phyloP scores from a whole-genome alignment of 2,888 invertebrate species.

The Lithophane ornitopus region DNA sequence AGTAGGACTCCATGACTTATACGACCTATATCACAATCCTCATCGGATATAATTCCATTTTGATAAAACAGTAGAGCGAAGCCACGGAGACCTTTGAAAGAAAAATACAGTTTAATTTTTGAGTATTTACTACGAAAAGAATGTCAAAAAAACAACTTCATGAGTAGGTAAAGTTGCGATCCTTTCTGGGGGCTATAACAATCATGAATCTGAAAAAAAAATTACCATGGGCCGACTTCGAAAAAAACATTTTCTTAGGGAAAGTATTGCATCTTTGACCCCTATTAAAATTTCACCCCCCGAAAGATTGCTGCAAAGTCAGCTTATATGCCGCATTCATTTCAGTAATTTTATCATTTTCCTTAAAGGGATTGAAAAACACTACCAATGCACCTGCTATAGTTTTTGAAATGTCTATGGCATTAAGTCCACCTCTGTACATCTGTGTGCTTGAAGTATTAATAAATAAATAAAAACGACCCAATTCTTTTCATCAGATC shows the following conservation, averaged over 20 bases:
- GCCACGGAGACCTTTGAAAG: neutral
- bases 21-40: fast-evolving
- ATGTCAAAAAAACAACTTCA: neutral
- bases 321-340: neutral
- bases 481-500: neutral
- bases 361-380: neutral
- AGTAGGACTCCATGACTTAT: constrained; percentile 20
- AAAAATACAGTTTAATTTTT: neutral
- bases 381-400: no score
- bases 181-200: neutral
- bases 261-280: neutral
- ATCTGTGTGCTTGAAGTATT: no score
- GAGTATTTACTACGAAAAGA: neutral
- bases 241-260: neutral
- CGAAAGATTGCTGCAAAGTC: neutral
- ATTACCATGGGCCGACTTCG: neutral
- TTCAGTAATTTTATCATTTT: neutral
- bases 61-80: fast-evolving
- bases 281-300: neutral
- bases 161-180: neutral
- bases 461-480: neutral
- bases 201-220: neutral
- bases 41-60: constrained; percentile 9
- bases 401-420: no score
- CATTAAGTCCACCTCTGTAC: no score